Conservation (phyloP, 2,888 invertebrate species). For the Hipparchia semele region DNA sequence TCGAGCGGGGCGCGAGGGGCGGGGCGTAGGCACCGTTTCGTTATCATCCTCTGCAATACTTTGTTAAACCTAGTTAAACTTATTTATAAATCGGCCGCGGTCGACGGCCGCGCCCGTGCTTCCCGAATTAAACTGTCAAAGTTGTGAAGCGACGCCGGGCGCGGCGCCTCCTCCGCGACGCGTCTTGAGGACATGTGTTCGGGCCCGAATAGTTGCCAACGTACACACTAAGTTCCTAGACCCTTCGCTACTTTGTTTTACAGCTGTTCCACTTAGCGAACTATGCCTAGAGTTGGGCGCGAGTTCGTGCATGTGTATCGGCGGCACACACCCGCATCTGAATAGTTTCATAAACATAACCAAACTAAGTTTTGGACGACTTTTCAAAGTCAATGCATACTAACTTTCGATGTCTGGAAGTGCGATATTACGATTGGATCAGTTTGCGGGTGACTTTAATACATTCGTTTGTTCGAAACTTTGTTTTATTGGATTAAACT, state of each 20-base stretch:
- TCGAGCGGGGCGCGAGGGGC: slow-evolving; percentile 55
- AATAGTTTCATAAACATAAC: slow-evolving; percentile 84
- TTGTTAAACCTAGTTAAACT: slow-evolving; percentile 80
- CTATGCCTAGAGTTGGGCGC: slow-evolving; percentile 81
- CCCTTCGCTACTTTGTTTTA: slow-evolving; percentile 83
- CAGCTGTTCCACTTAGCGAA: slow-evolving; percentile 83
- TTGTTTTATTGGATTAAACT: slow-evolving; percentile 78
- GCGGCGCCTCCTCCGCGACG: slow-evolving; percentile 44
- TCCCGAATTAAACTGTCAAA: slow-evolving; percentile 73
- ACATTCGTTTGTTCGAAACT: slow-evolving; percentile 81
- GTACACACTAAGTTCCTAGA: slow-evolving; percentile 81
- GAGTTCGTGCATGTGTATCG: slow-evolving; percentile 82
- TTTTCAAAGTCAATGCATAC: slow-evolving; percentile 84
- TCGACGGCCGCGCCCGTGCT: slow-evolving; percentile 61
- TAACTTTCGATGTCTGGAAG: slow-evolving; percentile 82
- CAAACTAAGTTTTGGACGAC: slow-evolving; percentile 83
- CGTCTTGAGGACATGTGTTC: slow-evolving; percentile 65
- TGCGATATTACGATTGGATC: slow-evolving; percentile 82
- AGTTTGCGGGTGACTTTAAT: slow-evolving; percentile 79
- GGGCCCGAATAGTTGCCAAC: slow-evolving; percentile 68
- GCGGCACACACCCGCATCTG: slow-evolving; percentile 79
- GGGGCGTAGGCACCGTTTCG: slow-evolving; percentile 68
- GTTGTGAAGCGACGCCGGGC: slow-evolving; percentile 54
- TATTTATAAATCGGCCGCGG: slow-evolving; percentile 77
- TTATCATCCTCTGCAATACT: slow-evolving; percentile 78